A percentile compares a stretch with the other conserved stretches of the same genome.
phyloP scores from a whole-genome alignment of 2,113 vertebrate species.

The Callocephalon fimbriatum region DNA sequence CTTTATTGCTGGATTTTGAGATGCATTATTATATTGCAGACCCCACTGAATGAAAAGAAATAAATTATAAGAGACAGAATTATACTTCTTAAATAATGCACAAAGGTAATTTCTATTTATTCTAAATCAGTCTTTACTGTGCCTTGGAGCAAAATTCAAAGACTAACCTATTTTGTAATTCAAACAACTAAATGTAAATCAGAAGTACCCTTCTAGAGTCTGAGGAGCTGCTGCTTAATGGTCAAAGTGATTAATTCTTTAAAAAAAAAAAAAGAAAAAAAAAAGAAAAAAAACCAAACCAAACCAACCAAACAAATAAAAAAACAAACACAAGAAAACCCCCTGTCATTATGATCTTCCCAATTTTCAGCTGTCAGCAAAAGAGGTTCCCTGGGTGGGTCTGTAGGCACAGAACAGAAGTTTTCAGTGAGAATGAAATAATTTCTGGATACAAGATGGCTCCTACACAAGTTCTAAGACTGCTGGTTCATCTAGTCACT shows the following conservation, averaged over 20 bases:
- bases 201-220: not conserved
- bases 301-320: no score
- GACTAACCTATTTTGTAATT: not conserved
- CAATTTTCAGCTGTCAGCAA: not conserved
- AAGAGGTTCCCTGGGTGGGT: not conserved
- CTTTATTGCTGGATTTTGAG: not conserved
- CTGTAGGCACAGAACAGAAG: not conserved
- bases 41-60: not conserved
- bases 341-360: not conserved
- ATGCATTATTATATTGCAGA: not conserved
- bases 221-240: not conserved
- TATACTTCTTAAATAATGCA: not conserved
- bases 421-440: not conserved
- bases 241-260: not conserved
- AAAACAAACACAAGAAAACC: rapidly evolving
- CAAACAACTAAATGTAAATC: not conserved
- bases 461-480: not conserved
- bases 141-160: not conserved
- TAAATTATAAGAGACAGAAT: not conserved
- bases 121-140: not conserved
- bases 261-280: not conserved
- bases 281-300: no score
- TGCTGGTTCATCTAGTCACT: not conserved
- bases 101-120: not conserved
- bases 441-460: not conserved